Evolutionary conservation across 2,797 vertebrate genomes (phyloP), one percentile per base, ranked within the genome.

Genomic region (Huso huso): DNA sequence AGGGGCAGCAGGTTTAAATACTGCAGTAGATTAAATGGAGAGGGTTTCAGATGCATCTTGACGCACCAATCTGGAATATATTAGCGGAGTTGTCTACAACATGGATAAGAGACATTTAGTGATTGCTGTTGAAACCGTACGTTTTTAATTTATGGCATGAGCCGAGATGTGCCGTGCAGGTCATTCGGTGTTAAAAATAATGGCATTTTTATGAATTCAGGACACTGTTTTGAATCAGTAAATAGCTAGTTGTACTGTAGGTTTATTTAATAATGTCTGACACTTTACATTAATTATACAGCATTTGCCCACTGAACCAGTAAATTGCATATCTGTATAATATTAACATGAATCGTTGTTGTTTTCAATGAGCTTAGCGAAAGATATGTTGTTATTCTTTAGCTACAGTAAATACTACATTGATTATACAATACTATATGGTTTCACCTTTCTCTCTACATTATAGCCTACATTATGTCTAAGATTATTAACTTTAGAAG

Each of bases 1-100:
- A 62, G 64, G 70, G 51, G 51, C 61, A 61, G 52, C 63, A 69
- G 62, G 74, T 73, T 71, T 52, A 69, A 70, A 71, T 66, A 67
- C 57, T 51, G 59, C 65, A 50, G 48, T 50, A 68, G 75, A 70
- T 51, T 68, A 66, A 18, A 70, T 63, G 69, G 66, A 52, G 37
- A 37, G 57, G 63, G 61, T 51, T 66, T 61, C 52, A 68, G 65
- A 51, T 70, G 61, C 15, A n/a, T 55, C 51, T 49, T 10, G n/a
- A 65, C 65, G 10, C 61, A 67, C 51, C 9, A 51, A 51, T 48
- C 63, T 60, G 65, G 61, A 49, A 58, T 50, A 48, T 52, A 57
- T 50, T 64, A 71, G 66, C 60, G 64, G 58, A n/a, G 51, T 51
- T 51, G 55, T 51, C 62, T 61, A 66, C 10, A 6, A 18, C 53